Conservation (phyloP, 2,888 invertebrate species). For the Caenorhabditis sp. region DNA sequence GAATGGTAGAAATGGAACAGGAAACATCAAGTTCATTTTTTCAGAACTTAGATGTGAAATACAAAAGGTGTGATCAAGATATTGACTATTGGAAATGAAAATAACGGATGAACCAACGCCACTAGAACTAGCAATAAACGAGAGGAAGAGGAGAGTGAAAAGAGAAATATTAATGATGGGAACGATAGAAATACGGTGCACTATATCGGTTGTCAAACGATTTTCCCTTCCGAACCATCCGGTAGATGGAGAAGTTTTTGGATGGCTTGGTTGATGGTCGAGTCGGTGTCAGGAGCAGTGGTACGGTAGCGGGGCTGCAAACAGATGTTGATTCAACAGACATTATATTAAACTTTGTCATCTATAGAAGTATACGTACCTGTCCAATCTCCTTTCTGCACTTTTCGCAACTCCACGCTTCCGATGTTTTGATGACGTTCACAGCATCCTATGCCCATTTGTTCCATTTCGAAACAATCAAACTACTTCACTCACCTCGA, state of each 20-base stretch:
- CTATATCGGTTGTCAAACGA: no score
- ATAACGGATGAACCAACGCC: neutral
- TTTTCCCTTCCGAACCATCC: no score
- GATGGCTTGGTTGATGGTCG: neutral
- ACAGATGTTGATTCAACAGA: no score
- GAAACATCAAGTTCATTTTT: neutral
- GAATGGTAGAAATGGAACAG: neutral
- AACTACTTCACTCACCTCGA: neutral
- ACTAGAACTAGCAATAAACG: neutral
- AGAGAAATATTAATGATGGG: constrained; percentile 2
- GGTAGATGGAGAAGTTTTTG: neutral
- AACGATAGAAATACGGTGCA: no score
- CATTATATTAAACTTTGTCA: no score
- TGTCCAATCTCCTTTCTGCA: neutral
- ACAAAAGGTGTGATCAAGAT: neutral
- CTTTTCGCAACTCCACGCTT: neutral
- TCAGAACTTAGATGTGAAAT: neutral
- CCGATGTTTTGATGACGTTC: neutral
- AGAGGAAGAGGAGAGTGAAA: neutral
- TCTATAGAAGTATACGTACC: neutral
- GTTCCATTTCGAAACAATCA: no score
- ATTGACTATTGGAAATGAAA: neutral
- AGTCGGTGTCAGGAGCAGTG: neutral
- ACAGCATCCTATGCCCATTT: neutral
- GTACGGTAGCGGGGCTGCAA: neutral